Conservation (phyloP, 2,113 vertebrate genomes). For the Leiothrix lutea region DNA sequence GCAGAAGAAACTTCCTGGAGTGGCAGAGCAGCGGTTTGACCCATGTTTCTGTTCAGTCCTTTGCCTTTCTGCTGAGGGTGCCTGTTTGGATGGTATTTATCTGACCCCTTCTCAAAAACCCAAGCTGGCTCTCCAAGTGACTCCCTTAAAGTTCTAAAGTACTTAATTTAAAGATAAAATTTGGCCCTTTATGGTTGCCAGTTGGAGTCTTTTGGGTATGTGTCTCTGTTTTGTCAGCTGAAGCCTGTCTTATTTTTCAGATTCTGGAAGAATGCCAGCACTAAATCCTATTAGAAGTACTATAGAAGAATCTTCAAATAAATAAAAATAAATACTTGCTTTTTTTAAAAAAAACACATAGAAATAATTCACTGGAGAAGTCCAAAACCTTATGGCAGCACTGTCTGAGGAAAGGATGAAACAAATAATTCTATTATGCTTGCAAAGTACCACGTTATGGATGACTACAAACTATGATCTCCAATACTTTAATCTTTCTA, state of each 20-base stretch:
- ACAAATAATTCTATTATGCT: background rate
- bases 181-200: background rate
- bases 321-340: slow-evolving; percentile 63
- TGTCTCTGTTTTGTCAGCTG: background rate
- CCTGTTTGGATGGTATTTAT: background rate
- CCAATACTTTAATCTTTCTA: background rate
- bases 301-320: slow-evolving; percentile 53
- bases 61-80: background rate
- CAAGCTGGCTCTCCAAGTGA: background rate
- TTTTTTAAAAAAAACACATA: background rate
- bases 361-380: background rate
- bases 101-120: background rate
- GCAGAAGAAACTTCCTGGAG: slow-evolving; percentile 20
- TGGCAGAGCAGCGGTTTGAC: slow-evolving; percentile 8
- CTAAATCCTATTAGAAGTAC: background rate
- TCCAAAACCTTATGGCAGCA: background rate
- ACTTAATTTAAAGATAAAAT: background rate
- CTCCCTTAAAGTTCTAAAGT: background rate
- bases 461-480: background rate
- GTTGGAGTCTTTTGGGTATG: background rate
- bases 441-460: background rate
- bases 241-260: background rate
- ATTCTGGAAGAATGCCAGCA: background rate
- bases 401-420: background rate
- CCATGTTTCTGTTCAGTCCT: background rate